phyloP scores from a whole-genome alignment of 2,888 invertebrate genomes.

The Drosophila meridionalis region DNA sequence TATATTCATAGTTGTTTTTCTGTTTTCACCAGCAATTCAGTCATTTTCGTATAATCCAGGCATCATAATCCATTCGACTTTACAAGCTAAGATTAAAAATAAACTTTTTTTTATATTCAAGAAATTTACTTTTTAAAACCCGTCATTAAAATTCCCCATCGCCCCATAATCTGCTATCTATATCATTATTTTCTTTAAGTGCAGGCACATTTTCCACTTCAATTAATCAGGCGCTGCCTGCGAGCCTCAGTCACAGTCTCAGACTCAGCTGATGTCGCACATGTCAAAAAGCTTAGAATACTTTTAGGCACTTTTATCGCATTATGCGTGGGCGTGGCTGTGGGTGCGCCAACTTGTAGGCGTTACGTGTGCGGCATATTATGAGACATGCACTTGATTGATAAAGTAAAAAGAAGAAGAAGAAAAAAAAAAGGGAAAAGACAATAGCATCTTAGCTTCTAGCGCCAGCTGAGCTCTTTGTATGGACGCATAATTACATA shows the following conservation, averaged over 20 bases:
- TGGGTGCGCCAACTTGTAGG: conserved; percentile 3
- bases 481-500: conserved; percentile 54
- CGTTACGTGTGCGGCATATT: conserved; percentile 32
- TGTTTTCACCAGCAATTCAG: too few species aligned
- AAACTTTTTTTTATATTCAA: not conserved
- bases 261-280: conserved; percentile 47
- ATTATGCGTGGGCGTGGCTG: conserved; percentile 42
- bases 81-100: not conserved
- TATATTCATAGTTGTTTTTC: too few species aligned
- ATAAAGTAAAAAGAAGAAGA: conserved; percentile 31
- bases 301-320: conserved; percentile 67
- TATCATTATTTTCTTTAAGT: conserved; percentile 21
- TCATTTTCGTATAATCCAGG: not conserved
- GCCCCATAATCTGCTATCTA: not conserved
- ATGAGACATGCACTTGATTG: conserved; percentile 36
- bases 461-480: conserved; percentile 7
- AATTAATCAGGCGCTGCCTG: conserved; percentile 48
- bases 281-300: conserved; percentile 64
- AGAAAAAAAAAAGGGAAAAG: conserved; percentile 32
- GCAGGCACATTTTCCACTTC: conserved; percentile 57
- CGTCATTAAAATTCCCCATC: not conserved
- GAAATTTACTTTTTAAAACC: not conserved
- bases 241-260: not conserved
- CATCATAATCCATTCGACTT: not conserved
- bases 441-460: conserved; percentile 42